Conservation (phyloP, 2,113 vertebrate species). For the Sardina pilchardus region DNA sequence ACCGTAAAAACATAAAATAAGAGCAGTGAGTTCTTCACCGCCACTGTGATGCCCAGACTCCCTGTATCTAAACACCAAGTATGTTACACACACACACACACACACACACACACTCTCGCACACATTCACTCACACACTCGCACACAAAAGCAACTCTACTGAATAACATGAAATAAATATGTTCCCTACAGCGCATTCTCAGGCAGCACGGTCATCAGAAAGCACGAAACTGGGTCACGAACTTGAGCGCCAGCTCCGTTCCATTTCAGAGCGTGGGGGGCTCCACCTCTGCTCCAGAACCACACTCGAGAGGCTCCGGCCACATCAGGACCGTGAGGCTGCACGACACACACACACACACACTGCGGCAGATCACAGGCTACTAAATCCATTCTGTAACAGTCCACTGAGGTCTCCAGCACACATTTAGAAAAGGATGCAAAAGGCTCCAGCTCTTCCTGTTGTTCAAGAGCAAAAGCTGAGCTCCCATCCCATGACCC, state of each 20-base stretch:
- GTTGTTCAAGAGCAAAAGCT: neutral
- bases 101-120: neutral
- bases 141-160: slow-evolving; percentile 39
- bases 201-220: slow-evolving; percentile 41
- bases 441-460: neutral
- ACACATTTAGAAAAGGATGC: neutral
- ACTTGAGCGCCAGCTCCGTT: neutral
- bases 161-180: slow-evolving; percentile 75
- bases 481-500: neutral
- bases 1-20: slow-evolving; percentile 50
- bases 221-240: neutral
- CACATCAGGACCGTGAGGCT: neutral
- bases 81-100: neutral
- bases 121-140: neutral
- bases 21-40: slow-evolving; percentile 20
- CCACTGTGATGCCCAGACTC: neutral
- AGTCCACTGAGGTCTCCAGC: neutral
- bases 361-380: neutral
- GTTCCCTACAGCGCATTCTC: slow-evolving; percentile 61
- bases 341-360: neutral
- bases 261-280: neutral
- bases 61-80: neutral
- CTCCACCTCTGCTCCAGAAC: neutral
- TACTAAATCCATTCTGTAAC: neutral
- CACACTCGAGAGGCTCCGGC: neutral